phyloP scores from a whole-genome alignment of 2,888 invertebrate genomes.

The Sericinus montela region DNA sequence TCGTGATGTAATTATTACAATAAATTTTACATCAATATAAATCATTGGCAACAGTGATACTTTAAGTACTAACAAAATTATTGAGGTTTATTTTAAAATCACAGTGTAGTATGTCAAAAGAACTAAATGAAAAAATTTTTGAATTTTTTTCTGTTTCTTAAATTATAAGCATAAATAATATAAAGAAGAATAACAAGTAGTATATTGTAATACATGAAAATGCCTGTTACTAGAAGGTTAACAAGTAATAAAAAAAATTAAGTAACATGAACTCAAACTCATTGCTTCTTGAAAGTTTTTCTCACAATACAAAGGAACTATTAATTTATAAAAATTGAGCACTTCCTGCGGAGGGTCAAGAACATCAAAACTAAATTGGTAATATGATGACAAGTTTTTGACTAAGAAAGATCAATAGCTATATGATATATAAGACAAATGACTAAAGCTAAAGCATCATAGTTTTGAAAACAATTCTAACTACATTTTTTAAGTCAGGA shows the following conservation, averaged over 20 bases:
- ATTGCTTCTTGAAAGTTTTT: constrained; percentile 7
- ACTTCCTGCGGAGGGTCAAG: constrained; percentile 3
- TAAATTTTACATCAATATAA: not conserved
- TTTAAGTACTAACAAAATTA: constrained; percentile 10
- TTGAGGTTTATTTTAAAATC: not conserved
- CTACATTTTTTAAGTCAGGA: no score
- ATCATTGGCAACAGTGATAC: not conserved
- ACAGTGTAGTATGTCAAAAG: not conserved
- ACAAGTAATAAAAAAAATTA: not conserved
- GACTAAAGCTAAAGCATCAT: no score
- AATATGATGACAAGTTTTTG: not conserved
- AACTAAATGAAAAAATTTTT: not conserved
- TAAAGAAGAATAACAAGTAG: no score
- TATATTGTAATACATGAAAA: no score
- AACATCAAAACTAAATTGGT: not conserved
- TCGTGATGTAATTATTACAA: constrained; percentile 1
- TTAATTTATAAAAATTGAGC: constrained; percentile 17
- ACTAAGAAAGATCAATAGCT: no score
- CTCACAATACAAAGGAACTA: constrained; percentile 15
- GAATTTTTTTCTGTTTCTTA: no score
- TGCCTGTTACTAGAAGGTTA: no score
- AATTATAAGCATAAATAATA: no score
- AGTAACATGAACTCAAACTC: constrained; percentile 5
- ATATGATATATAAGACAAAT: no score
- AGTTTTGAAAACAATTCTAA: no score